Conservation (phyloP, 2,113 vertebrate species). For the Australoheros scitulus region DNA sequence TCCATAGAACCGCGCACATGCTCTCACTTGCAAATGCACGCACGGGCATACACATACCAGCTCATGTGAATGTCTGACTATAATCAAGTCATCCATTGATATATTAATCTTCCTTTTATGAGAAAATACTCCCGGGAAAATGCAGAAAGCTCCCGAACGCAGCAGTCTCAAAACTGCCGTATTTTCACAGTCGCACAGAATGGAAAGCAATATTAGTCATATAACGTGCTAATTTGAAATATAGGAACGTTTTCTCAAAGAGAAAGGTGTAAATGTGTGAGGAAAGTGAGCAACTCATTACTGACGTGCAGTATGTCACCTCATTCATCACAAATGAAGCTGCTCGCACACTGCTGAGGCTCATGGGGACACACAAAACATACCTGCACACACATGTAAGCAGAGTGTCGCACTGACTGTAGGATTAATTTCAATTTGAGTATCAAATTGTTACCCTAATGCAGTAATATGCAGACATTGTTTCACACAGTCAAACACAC, state of each 20-base stretch:
- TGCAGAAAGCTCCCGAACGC: conserved; percentile 22
- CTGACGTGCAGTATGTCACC: conserved; percentile 49
- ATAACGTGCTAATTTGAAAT: conserved; percentile 41
- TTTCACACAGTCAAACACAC: background rate
- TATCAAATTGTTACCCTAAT: background rate
- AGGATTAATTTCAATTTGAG: conserved; percentile 16
- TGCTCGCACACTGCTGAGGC: conserved; percentile 5
- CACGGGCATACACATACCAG: conserved; percentile 3
- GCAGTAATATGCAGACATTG: background rate
- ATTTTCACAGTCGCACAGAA: conserved; percentile 18
- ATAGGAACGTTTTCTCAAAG: background rate
- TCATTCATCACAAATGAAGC: conserved; percentile 55
- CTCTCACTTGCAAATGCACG: conserved; percentile 16
- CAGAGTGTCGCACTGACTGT: background rate
- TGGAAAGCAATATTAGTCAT: conserved; percentile 50
- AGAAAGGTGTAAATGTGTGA: conserved; percentile 20
- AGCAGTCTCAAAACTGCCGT: conserved; percentile 39
- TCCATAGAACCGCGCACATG: conserved; percentile 27
- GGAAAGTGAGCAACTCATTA: conserved; percentile 47
- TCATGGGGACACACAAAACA: background rate
- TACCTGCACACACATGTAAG: background rate
- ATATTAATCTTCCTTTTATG: conserved; percentile 59
- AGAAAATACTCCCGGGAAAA: conserved; percentile 49
- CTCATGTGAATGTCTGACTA: conserved; percentile 56
- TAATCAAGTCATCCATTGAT: conserved; percentile 64